phyloP scores from a whole-genome alignment of 2,888 invertebrate species.

The Poecilobothrus nobilitatus region DNA sequence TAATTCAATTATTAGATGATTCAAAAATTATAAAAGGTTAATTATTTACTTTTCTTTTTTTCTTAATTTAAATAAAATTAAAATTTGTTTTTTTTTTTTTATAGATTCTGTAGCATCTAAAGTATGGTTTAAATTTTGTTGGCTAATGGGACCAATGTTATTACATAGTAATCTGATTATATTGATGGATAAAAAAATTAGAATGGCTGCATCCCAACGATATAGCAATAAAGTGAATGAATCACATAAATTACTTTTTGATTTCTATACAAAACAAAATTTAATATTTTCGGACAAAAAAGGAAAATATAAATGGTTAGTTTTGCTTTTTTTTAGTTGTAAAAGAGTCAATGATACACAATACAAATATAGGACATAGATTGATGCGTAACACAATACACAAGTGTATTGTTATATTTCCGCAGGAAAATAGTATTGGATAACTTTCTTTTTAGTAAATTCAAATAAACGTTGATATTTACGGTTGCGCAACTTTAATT shows the following conservation, averaged over 20 bases:
- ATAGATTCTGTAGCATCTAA: slow-evolving; percentile 22
- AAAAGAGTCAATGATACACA: too few species aligned
- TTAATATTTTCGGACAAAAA: slow-evolving; percentile 23
- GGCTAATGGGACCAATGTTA: slow-evolving; percentile 44
- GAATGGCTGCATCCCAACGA: slow-evolving; percentile 34
- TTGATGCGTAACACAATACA: too few species aligned
- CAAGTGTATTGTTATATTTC: too few species aligned
- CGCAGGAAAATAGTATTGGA: too few species aligned
- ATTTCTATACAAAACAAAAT: slow-evolving; percentile 26
- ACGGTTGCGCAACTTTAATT: too few species aligned
- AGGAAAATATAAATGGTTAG: slow-evolving; percentile 30
- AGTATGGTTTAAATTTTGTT: slow-evolving; percentile 44
- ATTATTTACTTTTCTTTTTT: not conserved
- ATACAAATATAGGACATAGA: too few species aligned
- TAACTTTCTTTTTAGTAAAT: too few species aligned
- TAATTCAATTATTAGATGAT: slow-evolving; percentile 48
- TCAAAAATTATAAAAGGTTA: slow-evolving; percentile 19
- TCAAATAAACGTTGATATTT: too few species aligned
- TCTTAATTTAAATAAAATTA: not conserved
- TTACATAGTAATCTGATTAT: slow-evolving; percentile 37
- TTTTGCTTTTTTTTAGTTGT: too few species aligned
- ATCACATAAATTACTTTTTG: slow-evolving; percentile 22
- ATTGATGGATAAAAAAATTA: slow-evolving; percentile 39
- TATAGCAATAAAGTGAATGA: slow-evolving; percentile 28
- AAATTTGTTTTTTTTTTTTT: not conserved